Conservation (phyloP, 2,113 vertebrate genomes). For the Pleuronectes platessa region DNA sequence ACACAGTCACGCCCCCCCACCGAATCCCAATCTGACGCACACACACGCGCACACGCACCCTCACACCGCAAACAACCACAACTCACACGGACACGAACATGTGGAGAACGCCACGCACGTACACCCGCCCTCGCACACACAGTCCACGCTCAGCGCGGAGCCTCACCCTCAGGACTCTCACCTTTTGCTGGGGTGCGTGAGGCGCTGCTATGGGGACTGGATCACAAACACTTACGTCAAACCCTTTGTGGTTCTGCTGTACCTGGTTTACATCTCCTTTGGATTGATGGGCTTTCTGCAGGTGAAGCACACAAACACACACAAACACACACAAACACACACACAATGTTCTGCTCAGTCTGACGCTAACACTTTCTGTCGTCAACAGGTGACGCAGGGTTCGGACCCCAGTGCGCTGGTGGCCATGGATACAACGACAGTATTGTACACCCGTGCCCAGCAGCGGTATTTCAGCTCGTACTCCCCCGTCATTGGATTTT, state of each 20-base stretch:
- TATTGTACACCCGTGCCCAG: constrained; percentile 93
- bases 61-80: constrained; percentile 12
- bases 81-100: constrained; percentile 27
- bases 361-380: neutral
- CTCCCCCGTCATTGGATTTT: constrained; percentile 98
- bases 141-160: constrained; percentile 76
- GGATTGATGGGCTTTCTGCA: constrained; percentile 99
- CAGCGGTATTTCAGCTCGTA: constrained; percentile 98
- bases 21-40: constrained; percentile 39
- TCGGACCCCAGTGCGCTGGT: constrained; percentile 97
- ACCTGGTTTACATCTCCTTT: constrained; percentile 99
- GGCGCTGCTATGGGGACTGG: constrained; percentile 98
- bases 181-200: constrained; percentile 95
- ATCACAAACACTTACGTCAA: constrained; percentile 99
- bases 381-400: constrained; percentile 95
- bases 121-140: constrained; percentile 1
- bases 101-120: constrained; percentile 47
- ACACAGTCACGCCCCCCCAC: constrained; percentile 1
- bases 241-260: constrained; percentile 99
- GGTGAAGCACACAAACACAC: constrained; percentile 81
- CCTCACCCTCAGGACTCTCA: constrained; percentile 93
- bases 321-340: neutral
- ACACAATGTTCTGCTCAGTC: neutral
- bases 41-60: constrained; percentile 26
- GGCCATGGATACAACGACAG: constrained; percentile 94